Evolutionary conservation across 2,113 vertebrate genomes (phyloP).

Genomic region (Saimiri boliviensis): DNA sequence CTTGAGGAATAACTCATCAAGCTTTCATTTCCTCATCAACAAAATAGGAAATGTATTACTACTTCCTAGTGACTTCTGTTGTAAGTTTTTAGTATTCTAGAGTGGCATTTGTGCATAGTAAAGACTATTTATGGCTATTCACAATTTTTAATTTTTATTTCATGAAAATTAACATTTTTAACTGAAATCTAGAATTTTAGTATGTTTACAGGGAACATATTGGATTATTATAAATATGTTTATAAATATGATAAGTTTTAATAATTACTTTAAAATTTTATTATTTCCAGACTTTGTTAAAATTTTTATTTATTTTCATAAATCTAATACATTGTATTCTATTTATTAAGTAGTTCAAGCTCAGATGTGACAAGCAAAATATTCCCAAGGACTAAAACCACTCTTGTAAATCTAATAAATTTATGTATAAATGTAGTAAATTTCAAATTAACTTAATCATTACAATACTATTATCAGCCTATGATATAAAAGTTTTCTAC

Average conservation of each 20-base stretch:
- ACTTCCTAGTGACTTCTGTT: background rate
- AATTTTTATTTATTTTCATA: background rate
- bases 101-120: background rate
- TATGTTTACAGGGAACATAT: background rate
- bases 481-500: slow-evolving; percentile 7
- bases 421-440: background rate
- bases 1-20: background rate
- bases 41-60: background rate
- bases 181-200: background rate
- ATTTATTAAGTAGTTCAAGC: background rate
- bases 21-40: background rate
- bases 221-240: background rate
- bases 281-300: background rate
- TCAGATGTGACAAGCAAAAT: background rate
- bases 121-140: background rate
- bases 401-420: background rate
- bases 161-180: background rate
- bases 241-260: background rate
- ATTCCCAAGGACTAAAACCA: background rate
- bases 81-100: background rate
- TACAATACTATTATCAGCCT: background rate
- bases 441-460: background rate
- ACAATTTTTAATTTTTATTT: background rate
- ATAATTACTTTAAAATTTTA: background rate
- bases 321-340: background rate